Percentiles rank a stretch among this genome's conserved stretches.
Conservation (phyloP, 2,113 vertebrate species). For the Pantherophis guttatus region DNA sequence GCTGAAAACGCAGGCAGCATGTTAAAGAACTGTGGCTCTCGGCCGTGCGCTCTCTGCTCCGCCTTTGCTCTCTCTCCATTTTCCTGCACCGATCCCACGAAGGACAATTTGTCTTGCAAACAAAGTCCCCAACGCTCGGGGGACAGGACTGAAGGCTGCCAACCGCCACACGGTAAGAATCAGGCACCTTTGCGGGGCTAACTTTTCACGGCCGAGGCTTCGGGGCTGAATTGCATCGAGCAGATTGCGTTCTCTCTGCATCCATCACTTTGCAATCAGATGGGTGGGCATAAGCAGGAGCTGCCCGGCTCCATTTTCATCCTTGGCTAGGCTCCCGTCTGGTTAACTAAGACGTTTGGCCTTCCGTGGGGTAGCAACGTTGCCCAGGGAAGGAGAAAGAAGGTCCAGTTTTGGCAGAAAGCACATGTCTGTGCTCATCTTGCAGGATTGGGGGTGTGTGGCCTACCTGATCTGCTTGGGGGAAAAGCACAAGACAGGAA, state of each 20-base stretch:
- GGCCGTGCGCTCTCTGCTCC: conserved; percentile 66
- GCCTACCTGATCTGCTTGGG: conserved; percentile 36
- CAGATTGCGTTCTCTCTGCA: conserved; percentile 55
- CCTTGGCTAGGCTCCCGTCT: conserved; percentile 69
- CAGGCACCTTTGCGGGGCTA: conserved; percentile 56
- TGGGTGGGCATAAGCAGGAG: conserved; percentile 72
- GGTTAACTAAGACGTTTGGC: conserved; percentile 69
- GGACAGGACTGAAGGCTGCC: conserved; percentile 68
- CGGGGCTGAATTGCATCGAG: conserved; percentile 44
- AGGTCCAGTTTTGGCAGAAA: background rate
- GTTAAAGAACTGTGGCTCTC: conserved; percentile 71
- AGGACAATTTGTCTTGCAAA: conserved; percentile 68
- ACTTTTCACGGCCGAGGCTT: conserved; percentile 56
- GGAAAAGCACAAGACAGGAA: conserved; percentile 14
- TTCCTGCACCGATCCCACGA: conserved; percentile 64
- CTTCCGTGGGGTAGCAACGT: conserved; percentile 56
- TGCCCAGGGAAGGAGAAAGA: conserved; percentile 38
- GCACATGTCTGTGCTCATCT: background rate
- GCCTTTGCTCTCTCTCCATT: conserved; percentile 65
- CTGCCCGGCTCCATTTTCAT: conserved; percentile 72
- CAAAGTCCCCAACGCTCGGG: conserved; percentile 68
- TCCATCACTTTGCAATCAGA: conserved; percentile 71
- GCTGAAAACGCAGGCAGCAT: conserved; percentile 72
- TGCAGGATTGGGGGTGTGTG: conserved; percentile 20
- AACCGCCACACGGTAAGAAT: conserved; percentile 71